Base-by-base conservation (phyloP, 2,797 vertebrate genomes). In the Poeciliopsis gracilis region DNA sequence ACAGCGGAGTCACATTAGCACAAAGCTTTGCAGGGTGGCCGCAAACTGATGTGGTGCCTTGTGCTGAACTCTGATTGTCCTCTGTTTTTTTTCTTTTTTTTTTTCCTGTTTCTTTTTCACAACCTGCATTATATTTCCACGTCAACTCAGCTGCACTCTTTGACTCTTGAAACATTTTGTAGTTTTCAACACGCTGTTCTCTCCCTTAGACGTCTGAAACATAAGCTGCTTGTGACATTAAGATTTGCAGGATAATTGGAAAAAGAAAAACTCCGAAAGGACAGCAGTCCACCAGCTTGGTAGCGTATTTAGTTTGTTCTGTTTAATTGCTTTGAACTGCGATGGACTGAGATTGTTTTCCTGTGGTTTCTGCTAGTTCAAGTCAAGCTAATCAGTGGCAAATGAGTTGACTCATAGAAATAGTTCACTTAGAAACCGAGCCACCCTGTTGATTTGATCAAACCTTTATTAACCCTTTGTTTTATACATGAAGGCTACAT, bases 41-140 rank as follows among this genome's bases (percentile, higher is more conserved):
- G 82, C 82, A 84, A 90, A 91, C 79, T 45, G 78, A 91, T 86
- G 78, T 57, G 76, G 28, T 57, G 59, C 84, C 75, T 69, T 67
- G 70, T 77, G 18, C 71, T 75, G 30, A 69, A 74, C 69, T 85
- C 1, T 71, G 77, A 59, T 81, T 82, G 59, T 76, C 73, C 75
- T 82, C 23, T 55, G 25, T 2, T 2, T 59, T 53, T 3, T 28
- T 45, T 47, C 28, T 71, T 53, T 15, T 66, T 57, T 0, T 0
- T 7, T 59, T 28, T 13, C 33, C 3, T 45, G 4, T 47, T 47
- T 66, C 33, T 63, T 61, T 73, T 69, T 45, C 41, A n/a, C 12
- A 13, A 12, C 12, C 9, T 0, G 11, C n/a, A 59, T 30, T 30
- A 13, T 69, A 25, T 43, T 41, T 43, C 6, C 45, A 45, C 13